These are phyloP conservation scores for Gephyroberyx darwinii DNA, from an alignment of 2,797 vertebrate species.

Conservation along the genomic window DNA sequence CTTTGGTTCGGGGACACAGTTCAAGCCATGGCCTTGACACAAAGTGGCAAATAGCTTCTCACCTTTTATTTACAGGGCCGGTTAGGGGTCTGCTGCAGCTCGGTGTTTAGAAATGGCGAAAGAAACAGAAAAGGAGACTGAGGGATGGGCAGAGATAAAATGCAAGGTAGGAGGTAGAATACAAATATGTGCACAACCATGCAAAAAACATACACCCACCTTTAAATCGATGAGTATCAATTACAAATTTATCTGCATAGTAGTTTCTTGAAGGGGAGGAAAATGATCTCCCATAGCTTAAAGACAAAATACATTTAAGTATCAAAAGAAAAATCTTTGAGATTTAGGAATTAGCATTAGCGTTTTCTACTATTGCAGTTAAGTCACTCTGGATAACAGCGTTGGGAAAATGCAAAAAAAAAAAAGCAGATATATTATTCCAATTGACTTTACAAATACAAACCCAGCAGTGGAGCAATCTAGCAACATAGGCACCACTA, in stretches of 20 bases:
- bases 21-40: conserved; percentile 51
- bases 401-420: not conserved
- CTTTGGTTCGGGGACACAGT: conserved; percentile 64
- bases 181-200: conserved; percentile 1
- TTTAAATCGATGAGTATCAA: conserved; percentile 7
- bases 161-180: conserved; percentile 1
- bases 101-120: conserved; percentile 25
- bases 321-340: too few relatives aligned
- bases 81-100: conserved; percentile 3
- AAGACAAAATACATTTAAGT: not conserved
- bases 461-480: conserved; percentile 2
- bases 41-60: conserved; percentile 56
- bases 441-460: not conserved
- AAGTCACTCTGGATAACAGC: conserved; percentile 5
- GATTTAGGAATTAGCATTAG: not conserved
- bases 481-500: not conserved
- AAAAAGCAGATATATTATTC: not conserved
- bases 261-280: not conserved
- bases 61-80: conserved; percentile 37
- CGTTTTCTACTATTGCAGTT: not conserved
- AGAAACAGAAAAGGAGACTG: not conserved
- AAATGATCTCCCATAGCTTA: not conserved
- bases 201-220: too few relatives aligned
- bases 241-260: not conserved
- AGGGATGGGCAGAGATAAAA: not conserved